Conservation (phyloP, 2,797 vertebrate genomes). For the Hemitrygon akajei region DNA sequence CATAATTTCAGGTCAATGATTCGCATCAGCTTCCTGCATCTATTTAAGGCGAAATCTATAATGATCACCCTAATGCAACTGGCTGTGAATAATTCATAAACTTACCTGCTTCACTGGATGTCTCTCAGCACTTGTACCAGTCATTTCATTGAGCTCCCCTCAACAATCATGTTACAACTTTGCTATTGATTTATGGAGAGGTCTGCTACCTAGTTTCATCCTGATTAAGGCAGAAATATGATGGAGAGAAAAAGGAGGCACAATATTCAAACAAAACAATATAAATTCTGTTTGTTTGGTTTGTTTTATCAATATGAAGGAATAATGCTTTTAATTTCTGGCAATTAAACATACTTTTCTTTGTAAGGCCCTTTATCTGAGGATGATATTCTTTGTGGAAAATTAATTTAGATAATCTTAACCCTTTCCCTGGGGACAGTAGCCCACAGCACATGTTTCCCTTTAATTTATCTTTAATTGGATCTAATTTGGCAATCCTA, state of each 20-base stretch:
- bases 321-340: neutral
- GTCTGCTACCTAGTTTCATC: neutral
- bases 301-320: neutral
- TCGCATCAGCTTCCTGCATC: constrained; percentile 5
- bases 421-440: constrained; percentile 26
- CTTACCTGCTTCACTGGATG: constrained; percentile 26
- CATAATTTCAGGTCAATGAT: constrained; percentile 23
- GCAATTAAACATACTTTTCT: neutral
- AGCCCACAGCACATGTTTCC: neutral
- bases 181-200: neutral
- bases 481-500: neutral
- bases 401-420: constrained; percentile 22
- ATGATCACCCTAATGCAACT: constrained; percentile 23
- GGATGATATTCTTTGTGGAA: neutral
- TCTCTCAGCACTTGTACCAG: neutral
- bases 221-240: neutral
- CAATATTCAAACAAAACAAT: neutral
- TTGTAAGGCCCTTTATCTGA: neutral
- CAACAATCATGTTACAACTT: neutral
- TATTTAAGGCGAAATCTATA: constrained; percentile 17
- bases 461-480: constrained; percentile 31
- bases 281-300: neutral
- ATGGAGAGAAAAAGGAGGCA: neutral
- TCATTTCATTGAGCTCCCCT: neutral
- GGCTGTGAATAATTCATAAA: constrained; percentile 26